Base-by-base conservation (phyloP, 2,888 invertebrate genomes). In the Microchrysa polita region DNA sequence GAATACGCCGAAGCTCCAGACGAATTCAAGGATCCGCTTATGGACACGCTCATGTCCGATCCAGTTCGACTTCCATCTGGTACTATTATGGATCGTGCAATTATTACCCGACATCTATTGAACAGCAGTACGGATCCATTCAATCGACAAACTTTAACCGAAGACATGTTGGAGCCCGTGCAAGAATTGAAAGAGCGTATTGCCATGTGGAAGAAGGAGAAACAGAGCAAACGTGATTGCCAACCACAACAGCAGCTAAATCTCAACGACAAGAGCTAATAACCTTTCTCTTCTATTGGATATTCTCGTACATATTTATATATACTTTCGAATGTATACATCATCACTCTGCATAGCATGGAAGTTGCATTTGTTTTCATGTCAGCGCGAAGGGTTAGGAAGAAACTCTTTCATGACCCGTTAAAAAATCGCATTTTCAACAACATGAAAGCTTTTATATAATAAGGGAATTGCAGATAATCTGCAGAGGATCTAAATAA, bases 51-150 rank as follows among this genome's bases (percentile, higher is more conserved):
- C 67, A 98, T 98, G 97, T 92, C 92, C 5, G 97, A 98, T 85
- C 98, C 98, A 10, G 98, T 98, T 10, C 86, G 92, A 76, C 87
- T 98, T 80, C 97, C 97, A 1, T 95, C 96, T 76, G 96, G 96
- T 75, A 91, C 90, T 80, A 90, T 97, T 23, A 97, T 98, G 96
- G 97, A 98, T 85, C 89, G 97, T 75, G 90, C 96, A 42, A 94
- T 97, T 78, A 98, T 98, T 76, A 89, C 95, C 82, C 89, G 97
- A 77, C 98, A 98, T 86, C 87, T 98, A 81, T 88, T 98, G 79
- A 98, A 98, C 86, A 97, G 97, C 80, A 93, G 92, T 80, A 98
- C 97, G 0, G 98, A 99, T 87, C 99, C 99, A 0, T 99, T 99
- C 87, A 98, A 97, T 85, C 88, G 99, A 75, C 97, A 97, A 84